phyloP scores from a whole-genome alignment of 2,113 vertebrate genomes.

The Sylvia atricapilla region DNA sequence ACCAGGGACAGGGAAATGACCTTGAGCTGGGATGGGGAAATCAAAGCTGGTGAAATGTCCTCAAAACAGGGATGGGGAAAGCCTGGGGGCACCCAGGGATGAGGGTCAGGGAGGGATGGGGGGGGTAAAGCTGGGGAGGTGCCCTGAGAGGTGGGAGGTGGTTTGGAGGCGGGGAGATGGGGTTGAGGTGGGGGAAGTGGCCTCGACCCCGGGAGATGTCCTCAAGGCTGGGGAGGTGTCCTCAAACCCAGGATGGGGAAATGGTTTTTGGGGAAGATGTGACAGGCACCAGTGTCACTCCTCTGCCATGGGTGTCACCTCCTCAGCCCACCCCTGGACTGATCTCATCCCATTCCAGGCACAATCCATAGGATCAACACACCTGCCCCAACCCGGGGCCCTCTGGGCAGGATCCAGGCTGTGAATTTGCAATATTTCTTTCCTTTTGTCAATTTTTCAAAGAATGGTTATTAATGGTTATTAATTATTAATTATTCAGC shows the following conservation, averaged over 20 bases:
- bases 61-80: no score
- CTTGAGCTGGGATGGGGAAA: no score
- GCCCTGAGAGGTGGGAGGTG: no score
- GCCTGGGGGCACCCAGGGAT: no score
- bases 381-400: rapidly evolving
- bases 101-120: no score
- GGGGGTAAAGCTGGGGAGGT: rapidly evolving
- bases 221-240: background rate
- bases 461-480: background rate
- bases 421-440: background rate
- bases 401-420: background rate
- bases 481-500: background rate
- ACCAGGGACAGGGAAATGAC: no score
- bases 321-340: background rate
- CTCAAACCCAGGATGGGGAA: background rate
- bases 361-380: rapidly evolving
- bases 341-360: background rate
- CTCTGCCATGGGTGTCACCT: background rate
- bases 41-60: no score
- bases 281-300: rapidly evolving
- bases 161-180: background rate
- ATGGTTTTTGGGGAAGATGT: background rate
- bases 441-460: background rate
- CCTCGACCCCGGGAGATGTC: rapidly evolving
- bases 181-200: background rate